phyloP scores from a whole-genome alignment of 2,113 vertebrate genomes.

The Ranitomeya variabilis region DNA sequence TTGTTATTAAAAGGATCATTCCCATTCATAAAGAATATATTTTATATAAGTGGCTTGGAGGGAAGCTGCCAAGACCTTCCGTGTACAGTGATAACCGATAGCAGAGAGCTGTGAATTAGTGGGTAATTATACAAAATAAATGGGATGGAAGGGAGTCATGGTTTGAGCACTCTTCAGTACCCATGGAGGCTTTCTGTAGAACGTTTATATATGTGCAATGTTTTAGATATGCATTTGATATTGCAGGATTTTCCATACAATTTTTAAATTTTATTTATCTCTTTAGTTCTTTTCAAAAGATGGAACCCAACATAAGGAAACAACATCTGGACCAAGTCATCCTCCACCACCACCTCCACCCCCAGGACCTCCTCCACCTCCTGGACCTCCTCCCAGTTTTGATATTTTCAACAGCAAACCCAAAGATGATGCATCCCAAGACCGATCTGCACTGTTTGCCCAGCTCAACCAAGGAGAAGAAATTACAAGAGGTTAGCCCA shows the following conservation, averaged over 20 bases:
- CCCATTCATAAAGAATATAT: too few relatives aligned
- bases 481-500: conserved; percentile 86
- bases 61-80: too few relatives aligned
- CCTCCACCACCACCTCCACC: conserved; percentile 73
- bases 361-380: conserved; percentile 79
- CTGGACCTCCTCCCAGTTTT: conserved; percentile 78
- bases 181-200: background rate
- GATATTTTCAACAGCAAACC: conserved; percentile 66
- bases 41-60: too few relatives aligned
- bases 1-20: too few relatives aligned
- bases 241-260: background rate
- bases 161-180: background rate
- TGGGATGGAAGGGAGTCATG: background rate
- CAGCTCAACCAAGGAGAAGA: conserved; percentile 93
- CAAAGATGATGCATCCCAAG: conserved; percentile 66
- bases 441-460: conserved; percentile 86
- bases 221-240: background rate
- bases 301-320: background rate
- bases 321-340: conserved; percentile 3
- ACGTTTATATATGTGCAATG: background rate
- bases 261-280: background rate
- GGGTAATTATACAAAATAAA: background rate
- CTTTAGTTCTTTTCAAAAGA: conserved; percentile 61
- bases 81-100: background rate
- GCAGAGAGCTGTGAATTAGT: background rate